Evolutionary conservation across 2,888 invertebrate genomes (phyloP).

Genomic region (Harpalus rufipes): DNA sequence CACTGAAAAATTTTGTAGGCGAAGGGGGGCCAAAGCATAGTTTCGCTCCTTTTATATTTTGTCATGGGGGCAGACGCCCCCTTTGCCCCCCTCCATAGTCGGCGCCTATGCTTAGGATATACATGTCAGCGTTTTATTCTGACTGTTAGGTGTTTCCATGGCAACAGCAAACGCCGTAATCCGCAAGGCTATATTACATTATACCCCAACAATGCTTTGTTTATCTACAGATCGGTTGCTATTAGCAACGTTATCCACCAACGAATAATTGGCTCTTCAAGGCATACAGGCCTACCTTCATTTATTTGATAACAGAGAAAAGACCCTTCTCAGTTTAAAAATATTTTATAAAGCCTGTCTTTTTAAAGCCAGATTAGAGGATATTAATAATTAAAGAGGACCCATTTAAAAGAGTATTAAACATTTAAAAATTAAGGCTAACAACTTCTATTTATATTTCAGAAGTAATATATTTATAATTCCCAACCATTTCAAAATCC

Average conservation of each 20-base stretch:
- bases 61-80: too few species aligned
- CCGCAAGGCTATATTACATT: conserved; percentile 12
- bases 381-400: too few species aligned
- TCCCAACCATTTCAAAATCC: too few species aligned
- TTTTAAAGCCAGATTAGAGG: background rate
- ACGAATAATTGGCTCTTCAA: conserved; percentile 37
- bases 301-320: background rate
- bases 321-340: background rate
- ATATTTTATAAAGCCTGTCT: background rate
- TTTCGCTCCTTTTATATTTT: too few species aligned
- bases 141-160: background rate
- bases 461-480: too few species aligned
- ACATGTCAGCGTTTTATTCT: background rate
- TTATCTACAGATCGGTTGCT: conserved; percentile 31
- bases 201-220: conserved; percentile 30
- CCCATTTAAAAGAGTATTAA: too few species aligned
- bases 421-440: too few species aligned
- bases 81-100: too few species aligned
- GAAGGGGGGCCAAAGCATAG: too few species aligned
- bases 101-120: conserved; percentile 14
- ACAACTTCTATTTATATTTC: too few species aligned
- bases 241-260: conserved; percentile 26
- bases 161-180: background rate
- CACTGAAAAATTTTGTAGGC: too few species aligned
- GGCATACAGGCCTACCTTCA: background rate